Evolutionary conservation across 1,140 invertebrate genomes (phyloP).

Genomic region (Lepidurus apus): DNA sequence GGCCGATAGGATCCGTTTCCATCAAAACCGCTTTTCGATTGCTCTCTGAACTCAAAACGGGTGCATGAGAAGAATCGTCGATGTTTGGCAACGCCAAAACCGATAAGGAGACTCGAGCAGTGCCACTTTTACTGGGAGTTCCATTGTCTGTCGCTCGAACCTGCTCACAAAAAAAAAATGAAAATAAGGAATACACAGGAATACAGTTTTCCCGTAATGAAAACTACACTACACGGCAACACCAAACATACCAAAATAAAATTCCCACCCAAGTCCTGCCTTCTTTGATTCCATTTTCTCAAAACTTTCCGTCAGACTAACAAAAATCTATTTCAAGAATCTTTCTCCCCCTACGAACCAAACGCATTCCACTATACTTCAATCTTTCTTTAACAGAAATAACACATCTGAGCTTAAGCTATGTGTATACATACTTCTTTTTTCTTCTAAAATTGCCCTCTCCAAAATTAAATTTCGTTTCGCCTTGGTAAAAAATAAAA

Average conservation of each 20-base stretch:
- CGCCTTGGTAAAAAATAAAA: too few relatives aligned
- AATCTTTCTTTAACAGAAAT: neutral
- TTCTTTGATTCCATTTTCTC: too few relatives aligned
- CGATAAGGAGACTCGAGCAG: conserved; percentile 56
- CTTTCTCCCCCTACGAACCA: neutral
- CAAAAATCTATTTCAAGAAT: neutral
- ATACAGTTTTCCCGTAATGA: too few relatives aligned
- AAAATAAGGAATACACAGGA: too few relatives aligned
- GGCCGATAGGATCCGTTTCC: conserved; percentile 77
- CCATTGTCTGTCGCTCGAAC: conserved; percentile 76
- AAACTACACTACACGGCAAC: too few relatives aligned
- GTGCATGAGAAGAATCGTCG: conserved; percentile 49
- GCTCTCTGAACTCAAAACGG: conserved; percentile 43
- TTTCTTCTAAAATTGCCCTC: too few relatives aligned
- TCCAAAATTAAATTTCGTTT: too few relatives aligned
- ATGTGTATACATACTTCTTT: too few relatives aligned
- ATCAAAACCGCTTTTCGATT: conserved; percentile 65
- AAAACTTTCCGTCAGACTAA: neutral
- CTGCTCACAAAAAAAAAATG: conserved; percentile 44
- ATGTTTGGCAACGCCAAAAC: conserved; percentile 41
- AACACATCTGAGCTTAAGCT: too few relatives aligned
- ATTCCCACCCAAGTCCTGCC: too few relatives aligned
- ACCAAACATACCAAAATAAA: too few relatives aligned
- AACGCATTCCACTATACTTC: neutral
- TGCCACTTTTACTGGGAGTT: conserved; percentile 58